Evolutionary conservation across 2,113 vertebrate genomes (phyloP), one percentile per base, ranked within the genome.

Genomic region (Phaetusa simplex): DNA sequence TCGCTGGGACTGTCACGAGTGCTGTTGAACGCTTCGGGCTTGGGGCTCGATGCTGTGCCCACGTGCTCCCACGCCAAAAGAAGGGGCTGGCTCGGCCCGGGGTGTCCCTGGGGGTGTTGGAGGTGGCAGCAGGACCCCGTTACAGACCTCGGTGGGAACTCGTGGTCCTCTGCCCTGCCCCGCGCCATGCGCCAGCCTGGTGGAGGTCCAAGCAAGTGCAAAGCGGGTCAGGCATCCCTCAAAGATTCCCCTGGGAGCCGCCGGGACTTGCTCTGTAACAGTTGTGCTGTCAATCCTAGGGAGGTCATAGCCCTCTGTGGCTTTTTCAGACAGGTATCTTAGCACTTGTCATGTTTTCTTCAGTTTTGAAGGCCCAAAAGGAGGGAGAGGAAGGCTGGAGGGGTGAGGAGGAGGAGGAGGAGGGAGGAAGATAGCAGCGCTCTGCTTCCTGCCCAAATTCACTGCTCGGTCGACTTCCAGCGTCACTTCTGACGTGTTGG

Each of bases 1-100:
- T 9, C 1, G 0, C 38, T 1, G 2, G n/a, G 24, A 2, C 16
- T 9, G 0, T 9, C 17, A 1, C 5, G 0, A 3, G 8, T 2
- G 59, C 17, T 18, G 17, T 2, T 2, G 45, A 20, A 14, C 0
- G 15, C 62, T 49, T 1, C 0, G 0, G 43, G 64, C 42, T 40
- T 17, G 0, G 5, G 5, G 55, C 55, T 7, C 5, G 43, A 8
- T 5, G 11, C 26, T 6, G 21, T 5, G n/a, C 58, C 64, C 77
- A 3, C 2, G 4, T 5, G 71, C 47, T 53, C 71, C 88, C 64
- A 21, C 10, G 3, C 9, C 30, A 2, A 2, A 19, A 65, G 14
- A 40, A 88, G 71, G 66, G 70, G 27, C 42, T 84, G 72, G 4
- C 29, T 55, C 1, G 1, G 43, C 27, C 77, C 12, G 3, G 21